Conservation (phyloP, 2,797 vertebrate genomes). For the Oreochromis grahami region DNA sequence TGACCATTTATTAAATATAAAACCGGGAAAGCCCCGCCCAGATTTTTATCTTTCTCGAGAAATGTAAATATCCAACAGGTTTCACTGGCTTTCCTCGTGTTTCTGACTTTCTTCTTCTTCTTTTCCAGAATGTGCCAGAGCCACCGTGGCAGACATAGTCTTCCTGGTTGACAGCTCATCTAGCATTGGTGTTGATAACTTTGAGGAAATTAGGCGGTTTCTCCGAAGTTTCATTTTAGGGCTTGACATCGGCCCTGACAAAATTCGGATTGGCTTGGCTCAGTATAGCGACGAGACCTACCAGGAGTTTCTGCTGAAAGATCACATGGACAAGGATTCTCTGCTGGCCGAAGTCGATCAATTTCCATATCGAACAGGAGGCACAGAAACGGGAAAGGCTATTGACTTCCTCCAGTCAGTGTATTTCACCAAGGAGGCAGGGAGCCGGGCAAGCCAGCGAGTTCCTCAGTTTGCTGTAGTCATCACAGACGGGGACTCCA, state of each 20-base stretch:
- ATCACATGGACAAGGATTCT: slow-evolving; percentile 61
- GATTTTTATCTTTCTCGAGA: background rate
- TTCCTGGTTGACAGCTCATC: slow-evolving; percentile 83
- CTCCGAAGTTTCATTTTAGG: slow-evolving; percentile 64
- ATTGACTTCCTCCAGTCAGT: slow-evolving; percentile 67
- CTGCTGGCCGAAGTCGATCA: slow-evolving; percentile 68
- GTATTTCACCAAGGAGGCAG: slow-evolving; percentile 69
- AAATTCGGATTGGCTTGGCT: slow-evolving; percentile 76
- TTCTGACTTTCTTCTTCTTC: slow-evolving; percentile 7
- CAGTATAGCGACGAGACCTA: slow-evolving; percentile 73
- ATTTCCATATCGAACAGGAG: slow-evolving; percentile 66
- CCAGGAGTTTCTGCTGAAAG: slow-evolving; percentile 75
- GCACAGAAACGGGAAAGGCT: slow-evolving; percentile 73
- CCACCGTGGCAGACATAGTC: slow-evolving; percentile 77
- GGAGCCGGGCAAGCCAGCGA: slow-evolving; percentile 63
- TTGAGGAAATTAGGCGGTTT: slow-evolving; percentile 75
- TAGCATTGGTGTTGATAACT: slow-evolving; percentile 69
- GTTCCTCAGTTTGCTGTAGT: slow-evolving; percentile 81
- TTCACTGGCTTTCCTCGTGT: background rate
- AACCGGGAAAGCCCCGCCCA: background rate
- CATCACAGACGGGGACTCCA: slow-evolving; percentile 78
- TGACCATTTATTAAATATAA: background rate
- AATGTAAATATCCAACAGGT: background rate
- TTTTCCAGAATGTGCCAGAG: slow-evolving; percentile 74
- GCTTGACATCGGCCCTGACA: slow-evolving; percentile 74